Evolutionary conservation across 2,113 vertebrate genomes (phyloP), one percentile per base, ranked within the genome.

Genomic region (Stigmatopora nigra): DNA sequence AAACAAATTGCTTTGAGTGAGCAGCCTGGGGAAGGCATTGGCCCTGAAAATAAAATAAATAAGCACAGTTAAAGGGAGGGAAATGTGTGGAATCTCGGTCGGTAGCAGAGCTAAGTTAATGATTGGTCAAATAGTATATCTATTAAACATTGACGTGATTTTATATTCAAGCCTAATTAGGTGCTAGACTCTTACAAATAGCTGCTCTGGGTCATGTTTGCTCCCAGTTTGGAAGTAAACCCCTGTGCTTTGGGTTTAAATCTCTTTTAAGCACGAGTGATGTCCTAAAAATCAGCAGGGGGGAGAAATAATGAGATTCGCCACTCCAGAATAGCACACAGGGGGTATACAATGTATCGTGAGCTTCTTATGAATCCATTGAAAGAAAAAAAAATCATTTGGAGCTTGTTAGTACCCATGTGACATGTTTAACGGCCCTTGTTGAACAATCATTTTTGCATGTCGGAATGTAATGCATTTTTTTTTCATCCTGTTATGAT

Each of bases 291-390:
- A 61, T 59, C 80, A 71, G 63, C 72, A 48, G 72, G 70, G 65
- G 64, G 11, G 19, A 16, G 56, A 72, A 77, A 75, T 79, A 76
- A 84, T 69, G 72, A 84, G 80, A 71, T 16, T 7, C 3, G 63
- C 17, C 58, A 56, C 49, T 68, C 52, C 53, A 38, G 4, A 69
- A 1, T 47, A 63, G 65, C 22, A 20, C 62, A 47, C 16, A 0
- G 57, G 17, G 45, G 70, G 36, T 69, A 65, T 46, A 61, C 57
- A n/a, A 63, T 36, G 17, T 55, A 22, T 66, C 20, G n/a, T 67
- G 38, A 65, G 51, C 31, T 60, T 74, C 25, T 70, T 67, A 19
- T 63, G 45, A 25, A 41, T 36, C 68, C 57, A 11, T 44, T 65
- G 53, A 67, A 78, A 77, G 70, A 56, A n/a, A 56, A n/a, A n/a